Conservation (phyloP, 2,888 invertebrate genomes). For the Mechanitis mazaeus region DNA sequence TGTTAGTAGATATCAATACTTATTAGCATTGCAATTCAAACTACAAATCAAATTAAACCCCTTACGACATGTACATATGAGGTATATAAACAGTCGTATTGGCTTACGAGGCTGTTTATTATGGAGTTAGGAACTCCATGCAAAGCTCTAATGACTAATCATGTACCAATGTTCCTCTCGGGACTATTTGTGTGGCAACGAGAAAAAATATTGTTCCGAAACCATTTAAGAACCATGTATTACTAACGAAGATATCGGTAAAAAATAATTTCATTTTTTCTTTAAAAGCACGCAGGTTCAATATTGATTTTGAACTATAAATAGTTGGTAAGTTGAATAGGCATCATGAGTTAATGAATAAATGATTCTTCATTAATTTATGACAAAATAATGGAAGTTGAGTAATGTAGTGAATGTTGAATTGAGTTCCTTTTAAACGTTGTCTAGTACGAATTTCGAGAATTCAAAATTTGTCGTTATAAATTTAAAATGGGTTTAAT, state of each 20-base stretch:
- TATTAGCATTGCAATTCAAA: constrained; percentile 31
- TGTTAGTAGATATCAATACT: constrained; percentile 13
- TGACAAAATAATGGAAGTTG: background rate
- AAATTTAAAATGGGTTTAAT: constrained; percentile 21
- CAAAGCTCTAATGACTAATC: constrained; percentile 17
- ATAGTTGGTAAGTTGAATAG: background rate
- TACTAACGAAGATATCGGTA: no score
- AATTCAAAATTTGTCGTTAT: constrained; percentile 11
- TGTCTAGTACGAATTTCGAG: constrained; percentile 5
- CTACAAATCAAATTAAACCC: constrained; percentile 37
- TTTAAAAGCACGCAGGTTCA: no score
- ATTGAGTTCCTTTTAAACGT: background rate
- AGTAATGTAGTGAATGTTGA: background rate
- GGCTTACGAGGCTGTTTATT: constrained; percentile 31
- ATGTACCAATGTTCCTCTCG: constrained; percentile 13
- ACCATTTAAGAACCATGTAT: no score
- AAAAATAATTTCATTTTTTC: no score
- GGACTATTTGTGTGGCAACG: background rate
- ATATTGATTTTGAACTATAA: background rate
- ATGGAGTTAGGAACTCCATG: constrained; percentile 17
- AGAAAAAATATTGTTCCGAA: no score
- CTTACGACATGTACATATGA: constrained; percentile 38
- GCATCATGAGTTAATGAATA: background rate
- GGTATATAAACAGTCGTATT: constrained; percentile 40
- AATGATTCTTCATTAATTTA: background rate